phyloP scores from a whole-genome alignment of 2,888 invertebrate genomes.

The Mantis religiosa region DNA sequence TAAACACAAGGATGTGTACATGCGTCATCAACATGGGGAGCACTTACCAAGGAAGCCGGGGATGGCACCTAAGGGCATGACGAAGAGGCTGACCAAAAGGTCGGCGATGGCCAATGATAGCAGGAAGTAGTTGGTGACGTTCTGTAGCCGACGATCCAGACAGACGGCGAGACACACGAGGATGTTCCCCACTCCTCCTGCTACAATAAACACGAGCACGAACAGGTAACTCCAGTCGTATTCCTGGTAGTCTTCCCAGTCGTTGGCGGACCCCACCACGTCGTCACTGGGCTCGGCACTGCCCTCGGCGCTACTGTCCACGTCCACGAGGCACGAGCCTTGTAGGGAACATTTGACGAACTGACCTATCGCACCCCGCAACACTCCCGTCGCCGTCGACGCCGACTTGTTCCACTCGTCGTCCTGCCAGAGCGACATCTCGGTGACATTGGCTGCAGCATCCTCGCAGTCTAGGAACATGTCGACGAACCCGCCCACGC shows the following conservation, averaged over 20 bases:
- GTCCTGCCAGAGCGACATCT: background rate
- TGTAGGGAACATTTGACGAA: background rate
- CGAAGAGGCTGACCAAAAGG: slow-evolving; percentile 85
- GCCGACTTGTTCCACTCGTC: background rate
- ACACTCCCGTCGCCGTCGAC: background rate
- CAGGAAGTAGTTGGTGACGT: slow-evolving; percentile 93
- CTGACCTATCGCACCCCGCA: background rate
- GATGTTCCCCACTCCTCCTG: slow-evolving; percentile 86
- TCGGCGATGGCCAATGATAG: slow-evolving; percentile 91
- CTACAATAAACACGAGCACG: slow-evolving; percentile 79
- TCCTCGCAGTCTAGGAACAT: background rate
- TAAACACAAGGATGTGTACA: too few relatives aligned
- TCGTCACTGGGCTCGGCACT: background rate
- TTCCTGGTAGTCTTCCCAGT: background rate
- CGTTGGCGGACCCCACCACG: background rate
- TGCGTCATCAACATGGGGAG: background rate
- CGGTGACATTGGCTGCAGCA: background rate
- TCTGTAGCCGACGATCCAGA: slow-evolving; percentile 84
- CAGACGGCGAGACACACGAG: slow-evolving; percentile 91
- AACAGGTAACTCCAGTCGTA: slow-evolving; percentile 82
- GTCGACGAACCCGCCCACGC: background rate
- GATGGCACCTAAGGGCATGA: slow-evolving; percentile 93
- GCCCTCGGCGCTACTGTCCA: background rate
- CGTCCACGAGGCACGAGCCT: background rate
- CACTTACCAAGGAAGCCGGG: slow-evolving; percentile 88